Percentiles rank a stretch among this genome's conserved stretches.
Conservation (phyloP, 2,888 invertebrate species). For the Plusia festucae region DNA sequence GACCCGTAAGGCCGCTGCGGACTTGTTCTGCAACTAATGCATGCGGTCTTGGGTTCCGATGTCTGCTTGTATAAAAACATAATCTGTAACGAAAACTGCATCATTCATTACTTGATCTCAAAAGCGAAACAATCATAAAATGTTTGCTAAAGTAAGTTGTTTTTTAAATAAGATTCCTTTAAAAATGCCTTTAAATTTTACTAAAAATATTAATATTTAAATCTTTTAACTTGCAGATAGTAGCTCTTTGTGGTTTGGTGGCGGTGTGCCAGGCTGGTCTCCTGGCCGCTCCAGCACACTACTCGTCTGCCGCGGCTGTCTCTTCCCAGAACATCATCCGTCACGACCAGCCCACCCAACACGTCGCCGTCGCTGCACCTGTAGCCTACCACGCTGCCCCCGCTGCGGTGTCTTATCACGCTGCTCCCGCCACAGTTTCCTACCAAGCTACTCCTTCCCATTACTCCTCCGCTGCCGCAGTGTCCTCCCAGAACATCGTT, state of each 20-base stretch:
- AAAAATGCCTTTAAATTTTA: neutral
- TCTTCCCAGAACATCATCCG: constrained; percentile 69
- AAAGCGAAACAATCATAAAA: constrained; percentile 18
- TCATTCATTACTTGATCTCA: constrained; percentile 20
- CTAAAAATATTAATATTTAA: neutral
- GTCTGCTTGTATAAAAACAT: constrained; percentile 42
- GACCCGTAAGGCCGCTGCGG: constrained; percentile 38
- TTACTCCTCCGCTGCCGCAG: constrained; percentile 69
- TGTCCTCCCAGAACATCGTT: constrained; percentile 75
- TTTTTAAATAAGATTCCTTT: neutral
- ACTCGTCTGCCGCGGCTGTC: constrained; percentile 65
- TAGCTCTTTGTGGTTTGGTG: constrained; percentile 63
- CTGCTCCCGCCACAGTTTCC: constrained; percentile 63
- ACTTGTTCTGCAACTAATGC: constrained; percentile 26
- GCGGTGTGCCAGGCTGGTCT: neutral
- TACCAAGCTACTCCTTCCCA: constrained; percentile 64
- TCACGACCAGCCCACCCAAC: constrained; percentile 62
- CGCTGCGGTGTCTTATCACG: constrained; percentile 70
- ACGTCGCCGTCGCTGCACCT: constrained; percentile 53
- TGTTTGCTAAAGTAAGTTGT: constrained; percentile 30
- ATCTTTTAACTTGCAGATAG: constrained; percentile 62
- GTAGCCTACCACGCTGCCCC: constrained; percentile 37
- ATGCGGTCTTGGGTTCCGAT: constrained; percentile 14
- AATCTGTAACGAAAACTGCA: constrained; percentile 17
- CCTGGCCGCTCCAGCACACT: constrained; percentile 51